Conservation (phyloP, 1,140 invertebrate genomes). For the Pantala flavescens region DNA sequence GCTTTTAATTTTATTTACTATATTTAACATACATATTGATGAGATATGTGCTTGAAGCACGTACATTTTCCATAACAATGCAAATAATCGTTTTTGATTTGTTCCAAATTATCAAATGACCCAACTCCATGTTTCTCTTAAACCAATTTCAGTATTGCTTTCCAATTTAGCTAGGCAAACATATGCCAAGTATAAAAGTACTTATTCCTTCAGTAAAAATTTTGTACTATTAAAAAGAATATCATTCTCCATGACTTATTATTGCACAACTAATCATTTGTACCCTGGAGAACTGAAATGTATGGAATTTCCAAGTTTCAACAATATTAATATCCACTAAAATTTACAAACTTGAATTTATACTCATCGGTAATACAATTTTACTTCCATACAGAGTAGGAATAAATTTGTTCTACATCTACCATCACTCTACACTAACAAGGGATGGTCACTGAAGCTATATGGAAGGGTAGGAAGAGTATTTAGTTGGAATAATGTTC, state of each 20-base stretch:
- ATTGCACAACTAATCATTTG: conserved; percentile 10
- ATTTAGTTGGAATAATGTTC: background rate
- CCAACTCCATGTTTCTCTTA: background rate
- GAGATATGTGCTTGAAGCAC: background rate
- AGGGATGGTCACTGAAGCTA: background rate
- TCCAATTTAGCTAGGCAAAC: background rate
- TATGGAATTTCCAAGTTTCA: conserved; percentile 2
- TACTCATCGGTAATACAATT: background rate
- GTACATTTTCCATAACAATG: background rate
- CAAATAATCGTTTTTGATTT: background rate
- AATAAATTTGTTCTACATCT: background rate
- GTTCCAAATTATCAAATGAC: background rate
- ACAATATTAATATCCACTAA: conserved; percentile 4
- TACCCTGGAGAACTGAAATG: background rate
- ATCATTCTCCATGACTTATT: conserved; percentile 6
- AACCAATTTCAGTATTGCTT: background rate
- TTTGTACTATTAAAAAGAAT: conserved; percentile 8
- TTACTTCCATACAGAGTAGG: background rate
- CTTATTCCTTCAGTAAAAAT: conserved; percentile 10
- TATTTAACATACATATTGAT: background rate
- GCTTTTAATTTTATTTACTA: background rate
- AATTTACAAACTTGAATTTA: background rate
- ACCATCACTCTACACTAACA: background rate
- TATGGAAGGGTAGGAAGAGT: background rate
- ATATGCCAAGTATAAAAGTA: conserved; percentile 4